phyloP scores from a whole-genome alignment of 2,888 invertebrate species.

The Lithodes maja region DNA sequence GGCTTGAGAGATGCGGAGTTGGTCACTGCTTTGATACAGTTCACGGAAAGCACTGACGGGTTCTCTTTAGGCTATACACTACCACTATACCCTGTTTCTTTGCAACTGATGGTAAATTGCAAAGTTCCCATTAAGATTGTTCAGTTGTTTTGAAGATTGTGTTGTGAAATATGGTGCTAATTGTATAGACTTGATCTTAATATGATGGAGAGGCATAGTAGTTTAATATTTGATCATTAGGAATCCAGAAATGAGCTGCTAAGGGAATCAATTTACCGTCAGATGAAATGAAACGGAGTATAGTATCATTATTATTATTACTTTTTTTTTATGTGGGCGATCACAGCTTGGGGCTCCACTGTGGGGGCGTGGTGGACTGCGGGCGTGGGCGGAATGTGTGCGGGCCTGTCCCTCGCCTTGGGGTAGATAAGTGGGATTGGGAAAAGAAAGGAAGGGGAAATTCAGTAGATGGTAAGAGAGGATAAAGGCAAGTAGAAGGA shows the following conservation, averaged over 20 bases:
- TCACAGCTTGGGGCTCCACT: slow-evolving; percentile 48
- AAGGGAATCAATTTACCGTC: too few species aligned
- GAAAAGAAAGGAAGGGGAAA: background rate
- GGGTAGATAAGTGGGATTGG: slow-evolving; percentile 9
- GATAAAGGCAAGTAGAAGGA: background rate
- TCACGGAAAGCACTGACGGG: slow-evolving; percentile 47
- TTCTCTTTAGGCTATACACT: background rate
- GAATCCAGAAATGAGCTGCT: too few species aligned
- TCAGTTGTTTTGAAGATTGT: too few species aligned
- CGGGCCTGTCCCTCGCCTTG: slow-evolving; percentile 53
- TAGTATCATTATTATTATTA: background rate
- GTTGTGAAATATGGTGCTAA: too few species aligned
- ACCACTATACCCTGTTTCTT: background rate
- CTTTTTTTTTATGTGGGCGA: slow-evolving; percentile 24
- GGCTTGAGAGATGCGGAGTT: background rate
- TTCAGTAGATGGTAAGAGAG: background rate
- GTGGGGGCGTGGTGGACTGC: slow-evolving; percentile 52
- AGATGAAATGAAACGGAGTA: too few species aligned
- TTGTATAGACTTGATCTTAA: too few species aligned
- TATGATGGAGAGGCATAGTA: too few species aligned
- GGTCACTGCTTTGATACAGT: slow-evolving; percentile 19
- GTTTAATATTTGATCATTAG: too few species aligned
- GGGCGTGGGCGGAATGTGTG: slow-evolving; percentile 66
- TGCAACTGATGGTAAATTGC: too few species aligned
- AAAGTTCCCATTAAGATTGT: too few species aligned